phyloP scores from a whole-genome alignment of 2,797 vertebrate genomes.

The Neosilurus hyrtlii region DNA sequence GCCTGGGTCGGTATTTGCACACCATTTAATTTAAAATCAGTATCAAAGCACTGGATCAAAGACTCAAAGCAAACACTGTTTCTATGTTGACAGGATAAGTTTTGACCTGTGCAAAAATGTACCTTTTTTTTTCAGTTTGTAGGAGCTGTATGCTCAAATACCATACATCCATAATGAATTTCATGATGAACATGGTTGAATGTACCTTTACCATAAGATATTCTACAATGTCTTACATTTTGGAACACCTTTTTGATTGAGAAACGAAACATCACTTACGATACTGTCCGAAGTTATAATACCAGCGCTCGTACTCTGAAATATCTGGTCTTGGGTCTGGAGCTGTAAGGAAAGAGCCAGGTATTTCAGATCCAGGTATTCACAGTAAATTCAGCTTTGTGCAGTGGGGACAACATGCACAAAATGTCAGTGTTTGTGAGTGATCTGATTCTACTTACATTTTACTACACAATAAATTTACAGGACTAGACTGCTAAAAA shows the following conservation, averaged over 20 bases:
- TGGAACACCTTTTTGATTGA: constrained; percentile 56
- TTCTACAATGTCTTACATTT: neutral
- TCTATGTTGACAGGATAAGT: neutral
- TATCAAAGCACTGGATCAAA: constrained; percentile 20
- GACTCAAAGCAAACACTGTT: neutral
- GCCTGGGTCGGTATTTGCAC: neutral
- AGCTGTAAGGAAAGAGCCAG: constrained; percentile 70
- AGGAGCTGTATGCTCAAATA: neutral
- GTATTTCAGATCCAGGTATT: constrained; percentile 67
- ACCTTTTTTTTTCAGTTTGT: neutral
- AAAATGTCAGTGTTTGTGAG: neutral
- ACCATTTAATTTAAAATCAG: constrained; percentile 12
- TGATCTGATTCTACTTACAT: neutral
- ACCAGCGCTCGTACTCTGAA: constrained; percentile 79
- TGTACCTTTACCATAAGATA: neutral
- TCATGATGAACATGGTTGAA: neutral
- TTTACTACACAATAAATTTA: too few species aligned
- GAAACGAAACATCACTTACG: constrained; percentile 73
- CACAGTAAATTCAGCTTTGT: constrained; percentile 64
- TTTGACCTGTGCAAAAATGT: neutral
- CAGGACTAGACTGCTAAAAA: too few species aligned
- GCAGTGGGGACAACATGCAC: constrained; percentile 55
- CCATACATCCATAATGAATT: neutral
- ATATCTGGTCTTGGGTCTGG: constrained; percentile 74
- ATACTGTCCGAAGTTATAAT: constrained; percentile 76